These are phyloP conservation scores for Eulemur albifrons DNA, from an alignment of 2,797 vertebrate species.

Conservation along the genomic window DNA sequence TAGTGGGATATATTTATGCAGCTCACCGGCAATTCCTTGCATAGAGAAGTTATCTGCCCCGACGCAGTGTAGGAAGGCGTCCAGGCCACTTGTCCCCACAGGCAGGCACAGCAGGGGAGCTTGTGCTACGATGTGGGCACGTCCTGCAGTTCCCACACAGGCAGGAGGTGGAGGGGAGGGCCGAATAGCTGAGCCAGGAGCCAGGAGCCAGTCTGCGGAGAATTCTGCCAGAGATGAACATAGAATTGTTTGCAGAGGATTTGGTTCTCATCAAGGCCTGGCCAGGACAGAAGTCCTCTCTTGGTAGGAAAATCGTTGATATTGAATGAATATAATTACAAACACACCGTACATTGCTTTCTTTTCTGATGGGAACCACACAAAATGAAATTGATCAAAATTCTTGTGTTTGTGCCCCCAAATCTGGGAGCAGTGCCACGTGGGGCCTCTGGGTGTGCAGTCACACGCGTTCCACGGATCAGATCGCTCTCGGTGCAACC, in stretches of 20 bases:
- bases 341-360: background rate
- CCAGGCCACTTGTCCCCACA: background rate
- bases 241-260: background rate
- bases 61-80: fast-evolving
- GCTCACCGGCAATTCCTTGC: background rate
- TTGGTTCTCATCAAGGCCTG: background rate
- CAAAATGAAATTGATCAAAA: background rate
- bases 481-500: fast-evolving
- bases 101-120: background rate
- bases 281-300: background rate
- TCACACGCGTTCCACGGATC: fast-evolving
- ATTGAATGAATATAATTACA: background rate
- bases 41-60: background rate
- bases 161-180: background rate
- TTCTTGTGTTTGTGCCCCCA: background rate
- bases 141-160: background rate
- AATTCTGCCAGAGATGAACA: background rate
- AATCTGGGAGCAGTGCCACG: fast-evolving
- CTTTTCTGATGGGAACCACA: background rate
- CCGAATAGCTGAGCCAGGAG: background rate
- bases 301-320: background rate
- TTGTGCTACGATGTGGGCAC: fast-evolving
- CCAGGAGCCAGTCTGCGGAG: background rate
- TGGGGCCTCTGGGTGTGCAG: background rate
- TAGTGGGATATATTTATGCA: background rate